Base-by-base conservation (phyloP, 1,140 invertebrate species). In the Stegodyphus mimosarum region DNA sequence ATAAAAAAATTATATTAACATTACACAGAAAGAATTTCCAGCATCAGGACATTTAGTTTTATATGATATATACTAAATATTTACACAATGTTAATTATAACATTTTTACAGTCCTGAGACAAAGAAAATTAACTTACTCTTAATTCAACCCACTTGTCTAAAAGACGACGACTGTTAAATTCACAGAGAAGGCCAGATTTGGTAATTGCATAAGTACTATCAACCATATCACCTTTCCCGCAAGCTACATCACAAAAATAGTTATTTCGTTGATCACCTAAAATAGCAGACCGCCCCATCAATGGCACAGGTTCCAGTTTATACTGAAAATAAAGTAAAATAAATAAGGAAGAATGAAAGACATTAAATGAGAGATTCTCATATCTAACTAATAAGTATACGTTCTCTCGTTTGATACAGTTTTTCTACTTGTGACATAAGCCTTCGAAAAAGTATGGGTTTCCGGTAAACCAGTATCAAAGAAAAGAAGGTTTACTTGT, bases 121-220 rank as follows among this genome's bases (percentile, higher is more conserved):
- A 33, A 33, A 33, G 33, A 33, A 33, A 33, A 33, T 33, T 17
- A 67, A 67, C 52, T 93, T 91, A 97, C 96, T 92, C 95, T 93
- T 74, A 98, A 92, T 91, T 97, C 96, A 87, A 98, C 97, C 97
- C 97, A 99, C 92, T 98, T 98, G 91, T 98, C 96, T 74, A 99
- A 93, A 85, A 98, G 92, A 85, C 98, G 92, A 87, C 97, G 92
- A 89, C 95, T 96, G 90, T 98, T 98, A 90, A 99, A 98, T 92
- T 93, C 91, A 89, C 93, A 93, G 33, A 99, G 92, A 86, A 98
- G 92, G 0, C 97, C 97, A 67, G 95, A 95, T 89, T 96, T 94
- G 18, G 97, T 98, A 88, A 98, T 97, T 88, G 95, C 95, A 91
- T 95, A 99, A 15, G 96, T 97, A 88, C 94, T 95, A 90, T 96